Percentiles rank a stretch among this genome's conserved stretches.
These are phyloP conservation scores for Tachypleus tridentatus DNA, from an alignment of 1,140 invertebrate genomes.

Conservation along the genomic window DNA sequence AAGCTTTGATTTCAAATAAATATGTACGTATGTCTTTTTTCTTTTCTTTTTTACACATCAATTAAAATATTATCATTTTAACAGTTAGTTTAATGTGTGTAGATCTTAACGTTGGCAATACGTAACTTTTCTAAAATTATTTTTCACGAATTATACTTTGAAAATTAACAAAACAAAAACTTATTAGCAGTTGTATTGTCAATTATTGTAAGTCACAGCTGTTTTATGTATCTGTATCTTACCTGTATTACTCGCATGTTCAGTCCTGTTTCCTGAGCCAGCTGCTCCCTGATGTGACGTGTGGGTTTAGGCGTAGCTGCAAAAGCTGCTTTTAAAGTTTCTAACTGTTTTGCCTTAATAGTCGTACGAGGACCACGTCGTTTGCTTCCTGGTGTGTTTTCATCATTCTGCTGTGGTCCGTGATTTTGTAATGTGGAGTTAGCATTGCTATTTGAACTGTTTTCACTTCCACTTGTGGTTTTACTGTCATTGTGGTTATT, in stretches of 20 bases:
- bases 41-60: too few species aligned
- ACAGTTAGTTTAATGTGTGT: too few species aligned
- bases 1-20: too few species aligned
- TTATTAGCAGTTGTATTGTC: too few species aligned
- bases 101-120: too few species aligned
- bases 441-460: slow-evolving; percentile 8
- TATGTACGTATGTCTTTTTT: too few species aligned
- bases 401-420: slow-evolving; percentile 50
- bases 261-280: slow-evolving; percentile 95
- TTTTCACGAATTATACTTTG: too few species aligned
- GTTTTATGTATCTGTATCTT: slow-evolving; percentile 27
- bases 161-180: too few species aligned
- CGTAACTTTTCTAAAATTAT: too few species aligned
- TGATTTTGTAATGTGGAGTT: slow-evolving; percentile 2
- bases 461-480: neutral
- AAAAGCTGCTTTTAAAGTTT: slow-evolving; percentile 93
- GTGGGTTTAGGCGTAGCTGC: slow-evolving; percentile 97
- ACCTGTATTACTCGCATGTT: slow-evolving; percentile 99
- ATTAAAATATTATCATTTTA: too few species aligned
- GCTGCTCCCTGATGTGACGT: slow-evolving; percentile 94
- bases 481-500: too few species aligned
- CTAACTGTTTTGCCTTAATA: slow-evolving; percentile 97
- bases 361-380: slow-evolving; percentile 91
- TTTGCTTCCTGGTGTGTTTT: slow-evolving; percentile 72
- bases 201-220: too few species aligned